Base-by-base conservation (phyloP, 1,140 invertebrate species). In the Mamestra configurata region DNA sequence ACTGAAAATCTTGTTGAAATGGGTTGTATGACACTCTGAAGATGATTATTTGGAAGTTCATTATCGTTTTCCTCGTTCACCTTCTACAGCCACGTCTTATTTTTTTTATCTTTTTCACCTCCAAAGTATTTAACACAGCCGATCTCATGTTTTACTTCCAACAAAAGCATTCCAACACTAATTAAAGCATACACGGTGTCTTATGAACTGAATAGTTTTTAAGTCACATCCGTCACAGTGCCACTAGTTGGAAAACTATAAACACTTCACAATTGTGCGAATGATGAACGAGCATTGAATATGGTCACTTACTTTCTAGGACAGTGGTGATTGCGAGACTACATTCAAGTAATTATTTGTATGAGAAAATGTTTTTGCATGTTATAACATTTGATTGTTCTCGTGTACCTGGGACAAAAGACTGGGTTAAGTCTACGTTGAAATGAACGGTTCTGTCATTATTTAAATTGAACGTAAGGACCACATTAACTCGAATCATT, bases 301-400 rank as follows among this genome's bases (percentile, higher is more conserved):
- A 79, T 79, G 78, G 84, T 83, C 82, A 77, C 46, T 83, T 73
- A 77, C 80, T 83, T 85, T 85, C 80, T 82, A 80, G 84, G 82
- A 80, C 79, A 70, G 18, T 83, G 76, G 61, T 70, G 57, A 80
- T 78, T 82, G 77, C 82, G 70, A 79, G 68, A 51, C 53, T 61
- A 40, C 66, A 71, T n/a, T 64, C 27, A 73, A 71, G 35, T 55
- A 61, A 82, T 82, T 82, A 80, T 76, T 49, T 76, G 68, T 80
- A 82, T 81, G 79, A 82, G 83, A 85, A 81, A 77, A 40, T 40
- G 13, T 27, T 76, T 61, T 76, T 76, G 57, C 35, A 31, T 76
- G 55, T 76, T 66, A 46, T 66, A 76, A 46, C 57, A 75, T 76
- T 76, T 76, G 49, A 76, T 76, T 76, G 73, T 76, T 76, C 57